These are phyloP conservation scores for Protophormia terraenovae DNA, from an alignment of 2,888 invertebrate species.

Conservation along the genomic window DNA sequence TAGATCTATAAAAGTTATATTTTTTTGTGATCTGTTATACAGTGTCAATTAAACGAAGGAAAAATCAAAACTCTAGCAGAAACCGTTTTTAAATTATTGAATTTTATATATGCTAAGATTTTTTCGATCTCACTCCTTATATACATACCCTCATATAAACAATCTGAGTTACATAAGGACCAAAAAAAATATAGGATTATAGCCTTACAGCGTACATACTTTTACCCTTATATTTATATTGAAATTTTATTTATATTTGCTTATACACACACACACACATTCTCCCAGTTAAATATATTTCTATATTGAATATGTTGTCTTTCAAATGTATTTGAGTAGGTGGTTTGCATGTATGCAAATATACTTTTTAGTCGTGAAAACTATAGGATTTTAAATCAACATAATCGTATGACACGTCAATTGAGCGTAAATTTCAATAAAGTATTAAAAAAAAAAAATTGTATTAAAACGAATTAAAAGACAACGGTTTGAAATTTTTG, in stretches of 20 bases:
- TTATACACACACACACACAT: background rate
- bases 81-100: too few species aligned
- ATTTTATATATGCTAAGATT: too few species aligned
- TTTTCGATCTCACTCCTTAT: too few species aligned
- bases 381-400: constrained; percentile 22
- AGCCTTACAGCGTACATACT: too few species aligned
- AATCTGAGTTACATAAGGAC: too few species aligned
- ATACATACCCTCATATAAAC: too few species aligned
- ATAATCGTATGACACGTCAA: constrained; percentile 47
- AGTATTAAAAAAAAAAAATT: constrained; percentile 20
- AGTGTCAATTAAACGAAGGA: too few species aligned
- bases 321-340: background rate
- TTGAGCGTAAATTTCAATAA: constrained; percentile 63
- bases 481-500: constrained; percentile 8
- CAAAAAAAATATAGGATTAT: constrained; percentile 50
- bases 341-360: background rate
- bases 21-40: too few species aligned
- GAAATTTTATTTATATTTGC: constrained; percentile 40
- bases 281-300: background rate
- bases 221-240: constrained; percentile 40
- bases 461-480: background rate
- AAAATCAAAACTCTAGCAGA: too few species aligned
- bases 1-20: too few species aligned
- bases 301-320: background rate
- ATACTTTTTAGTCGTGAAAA: constrained; percentile 2